Evolutionary conservation across 2,113 vertebrate species (phyloP), one percentile per base, ranked within the genome.

Genomic region (Pagrus major): DNA sequence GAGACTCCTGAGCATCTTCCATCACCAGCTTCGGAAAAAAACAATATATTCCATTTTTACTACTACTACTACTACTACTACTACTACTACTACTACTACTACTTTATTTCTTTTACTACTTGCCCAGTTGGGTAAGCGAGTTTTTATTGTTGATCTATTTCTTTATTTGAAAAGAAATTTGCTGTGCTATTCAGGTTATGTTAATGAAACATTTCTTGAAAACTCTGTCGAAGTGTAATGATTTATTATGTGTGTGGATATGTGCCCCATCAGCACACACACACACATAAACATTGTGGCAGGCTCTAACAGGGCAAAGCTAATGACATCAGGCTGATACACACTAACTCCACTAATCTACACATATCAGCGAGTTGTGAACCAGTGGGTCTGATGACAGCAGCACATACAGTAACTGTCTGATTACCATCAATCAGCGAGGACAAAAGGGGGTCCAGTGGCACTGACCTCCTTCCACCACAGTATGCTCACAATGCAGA

Each of bases 401-500:
- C 51, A 68, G 31, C 2, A 11, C 46, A 31, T 9, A 39, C 75
- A 67, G 64, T 58, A 29, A 65, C 79, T 46, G 70, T 59, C 73
- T 67, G 60, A 82, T 78, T 27, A 80, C 60, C 75, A 82, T 82
- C 33, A 65, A 81, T 87, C 81, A 78, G 46, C 12, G 0, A 41
- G 66, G 67, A 88, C 46, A 85, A 70, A 61, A 76, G 41, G 71
- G 31, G 72, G 64, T 29, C 49, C 37, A 7, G 47, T 20, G 33
- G 37, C 67, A 33, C 42, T 58, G 83, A 78, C 73, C 74, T n/a
- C 76, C 64, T n/a, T 49, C 39, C 56, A 60, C 72, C 66, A 23
- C 81, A 80, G 74, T 41, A 88, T 86, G 86, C 59, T 47, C 74
- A 85, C 80, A 85, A 86, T 84, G 73, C 74, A 88, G 85, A 76